A percentile compares a stretch with the other conserved stretches of the same genome.
These are phyloP conservation scores for Myzus persicae DNA, from an alignment of 1,140 invertebrate species.

Conservation along the genomic window DNA sequence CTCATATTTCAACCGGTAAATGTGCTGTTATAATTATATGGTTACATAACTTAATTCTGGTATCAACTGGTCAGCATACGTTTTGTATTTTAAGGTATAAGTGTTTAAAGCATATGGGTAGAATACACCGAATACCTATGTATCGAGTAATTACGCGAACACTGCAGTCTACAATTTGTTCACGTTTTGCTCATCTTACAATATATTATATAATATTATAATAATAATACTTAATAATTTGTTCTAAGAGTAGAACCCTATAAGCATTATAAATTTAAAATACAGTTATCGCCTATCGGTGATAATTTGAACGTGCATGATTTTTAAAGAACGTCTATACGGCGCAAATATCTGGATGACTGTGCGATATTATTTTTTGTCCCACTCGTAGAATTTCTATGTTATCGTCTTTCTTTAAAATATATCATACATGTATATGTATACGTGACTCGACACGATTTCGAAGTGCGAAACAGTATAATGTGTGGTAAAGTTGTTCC, in stretches of 20 bases:
- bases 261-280: neutral
- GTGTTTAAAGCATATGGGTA: neutral
- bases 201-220: neutral
- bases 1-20: neutral
- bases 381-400: neutral
- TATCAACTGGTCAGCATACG: neutral
- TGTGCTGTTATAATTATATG: neutral
- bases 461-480: neutral
- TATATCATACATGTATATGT: neutral
- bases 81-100: neutral
- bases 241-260: neutral
- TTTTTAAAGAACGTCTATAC: neutral
- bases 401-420: neutral
- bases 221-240: neutral
- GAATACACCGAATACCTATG: neutral
- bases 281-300: neutral
- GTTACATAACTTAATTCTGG: neutral
- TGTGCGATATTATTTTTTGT: neutral
- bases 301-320: neutral
- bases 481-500: neutral
- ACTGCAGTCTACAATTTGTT: neutral
- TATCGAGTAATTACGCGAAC: neutral
- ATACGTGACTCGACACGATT: neutral
- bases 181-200: neutral
- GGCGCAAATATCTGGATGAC: neutral